Conservation (phyloP, 2,113 vertebrate species). For the Bombycilla garrulus region DNA sequence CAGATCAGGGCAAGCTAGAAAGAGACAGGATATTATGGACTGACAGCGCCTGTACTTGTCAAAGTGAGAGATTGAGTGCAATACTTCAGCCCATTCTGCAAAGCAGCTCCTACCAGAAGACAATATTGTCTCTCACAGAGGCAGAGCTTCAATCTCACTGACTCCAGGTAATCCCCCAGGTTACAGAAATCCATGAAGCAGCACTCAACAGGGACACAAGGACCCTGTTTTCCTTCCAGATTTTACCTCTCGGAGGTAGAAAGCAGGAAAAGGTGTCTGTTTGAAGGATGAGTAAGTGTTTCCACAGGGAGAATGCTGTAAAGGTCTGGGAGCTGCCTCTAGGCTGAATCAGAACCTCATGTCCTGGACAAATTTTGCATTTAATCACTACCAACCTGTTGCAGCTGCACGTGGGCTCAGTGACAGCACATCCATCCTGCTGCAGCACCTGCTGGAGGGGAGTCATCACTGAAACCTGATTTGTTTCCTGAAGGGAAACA, state of each 20-base stretch:
- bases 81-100: background rate
- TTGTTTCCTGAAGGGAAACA: background rate
- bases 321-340: slow-evolving; percentile 19
- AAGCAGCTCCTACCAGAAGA: background rate
- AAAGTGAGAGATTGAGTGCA: background rate
- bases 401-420: background rate
- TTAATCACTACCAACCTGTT: slow-evolving; percentile 39
- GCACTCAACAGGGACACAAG: background rate
- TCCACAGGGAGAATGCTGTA: background rate
- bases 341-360: slow-evolving; percentile 16
- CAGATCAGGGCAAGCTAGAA: background rate
- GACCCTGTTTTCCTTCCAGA: background rate
- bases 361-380: slow-evolving; percentile 14
- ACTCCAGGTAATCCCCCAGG: background rate
- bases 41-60: background rate
- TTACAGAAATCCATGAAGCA: background rate
- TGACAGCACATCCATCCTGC: background rate
- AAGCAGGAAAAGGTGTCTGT: background rate
- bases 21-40: background rate
- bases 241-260: background rate
- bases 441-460: background rate
- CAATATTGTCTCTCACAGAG: background rate
- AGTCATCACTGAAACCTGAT: background rate
- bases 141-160: background rate
- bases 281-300: background rate